Conservation (phyloP, 2,797 vertebrate genomes). For the Dendrocincla tyrannina region DNA sequence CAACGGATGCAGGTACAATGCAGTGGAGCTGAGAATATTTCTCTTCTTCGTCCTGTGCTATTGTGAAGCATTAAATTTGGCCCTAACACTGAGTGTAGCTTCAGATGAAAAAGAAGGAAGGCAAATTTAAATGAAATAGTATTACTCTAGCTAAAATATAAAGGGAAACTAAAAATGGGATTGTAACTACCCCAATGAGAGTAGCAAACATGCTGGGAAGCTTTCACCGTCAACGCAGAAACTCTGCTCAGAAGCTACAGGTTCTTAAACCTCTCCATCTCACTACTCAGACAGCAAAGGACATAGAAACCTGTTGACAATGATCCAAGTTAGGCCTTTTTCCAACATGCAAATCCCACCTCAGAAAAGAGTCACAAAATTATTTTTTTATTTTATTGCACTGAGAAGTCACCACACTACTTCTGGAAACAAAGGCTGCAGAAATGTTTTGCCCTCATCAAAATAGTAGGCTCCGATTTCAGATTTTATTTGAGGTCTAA, state of each 20-base stretch:
- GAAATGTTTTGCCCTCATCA: background rate
- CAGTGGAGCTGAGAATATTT: background rate
- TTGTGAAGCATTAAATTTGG: background rate
- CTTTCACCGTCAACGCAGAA: background rate
- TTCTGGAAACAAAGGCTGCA: background rate
- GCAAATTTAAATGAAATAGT: background rate
- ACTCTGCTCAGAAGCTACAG: background rate
- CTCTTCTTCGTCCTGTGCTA: background rate
- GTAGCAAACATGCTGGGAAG: background rate
- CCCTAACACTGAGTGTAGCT: background rate
- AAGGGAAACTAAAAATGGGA: background rate
- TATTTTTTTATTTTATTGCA: background rate
- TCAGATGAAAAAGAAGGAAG: background rate
- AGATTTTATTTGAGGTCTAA: background rate
- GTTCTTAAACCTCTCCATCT: background rate
- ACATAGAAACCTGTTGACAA: background rate
- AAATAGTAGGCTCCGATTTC: background rate
- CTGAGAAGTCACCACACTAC: background rate
- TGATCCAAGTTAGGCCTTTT: background rate
- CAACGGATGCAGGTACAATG: fast-evolving
- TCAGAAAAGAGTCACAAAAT: background rate
- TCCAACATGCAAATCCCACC: background rate
- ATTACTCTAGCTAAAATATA: background rate
- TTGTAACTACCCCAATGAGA: background rate
- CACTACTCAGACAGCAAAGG: background rate